Evolutionary conservation across 2,888 invertebrate genomes (phyloP).

Genomic region (Cyclophora punctaria): DNA sequence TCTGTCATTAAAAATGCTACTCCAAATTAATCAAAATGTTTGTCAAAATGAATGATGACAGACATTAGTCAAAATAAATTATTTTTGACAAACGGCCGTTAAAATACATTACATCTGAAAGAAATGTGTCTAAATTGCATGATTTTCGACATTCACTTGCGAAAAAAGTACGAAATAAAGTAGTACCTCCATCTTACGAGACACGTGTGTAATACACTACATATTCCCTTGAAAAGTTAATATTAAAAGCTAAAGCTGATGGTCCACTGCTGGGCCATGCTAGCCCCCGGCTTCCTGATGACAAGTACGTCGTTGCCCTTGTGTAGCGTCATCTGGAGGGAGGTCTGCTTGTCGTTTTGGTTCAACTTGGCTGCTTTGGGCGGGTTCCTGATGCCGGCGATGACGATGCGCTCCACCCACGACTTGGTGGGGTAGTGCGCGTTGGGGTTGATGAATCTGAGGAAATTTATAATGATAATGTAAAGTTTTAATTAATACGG

Average conservation of each 20-base stretch:
- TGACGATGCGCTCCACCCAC: constrained; percentile 92
- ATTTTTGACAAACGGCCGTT: too few species aligned
- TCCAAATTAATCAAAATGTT: too few species aligned
- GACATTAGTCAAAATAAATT: too few species aligned
- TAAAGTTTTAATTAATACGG: too few species aligned
- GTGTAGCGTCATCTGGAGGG: constrained; percentile 80
- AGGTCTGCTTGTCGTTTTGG: constrained; percentile 71
- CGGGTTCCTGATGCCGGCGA: constrained; percentile 82
- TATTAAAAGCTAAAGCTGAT: constrained; percentile 71
- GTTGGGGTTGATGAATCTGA: constrained; percentile 76
- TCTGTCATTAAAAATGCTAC: too few species aligned
- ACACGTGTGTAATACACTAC: too few species aligned
- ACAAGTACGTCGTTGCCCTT: constrained; percentile 80
- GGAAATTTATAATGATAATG: background rate
- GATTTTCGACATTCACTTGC: too few species aligned
- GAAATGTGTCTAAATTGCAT: too few species aligned
- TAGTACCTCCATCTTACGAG: too few species aligned
- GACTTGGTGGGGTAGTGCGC: constrained; percentile 84
- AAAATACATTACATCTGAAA: too few species aligned
- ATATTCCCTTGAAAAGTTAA: background rate
- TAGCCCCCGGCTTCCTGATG: constrained; percentile 90
- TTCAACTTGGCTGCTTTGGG: constrained; percentile 79
- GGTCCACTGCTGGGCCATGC: constrained; percentile 86
- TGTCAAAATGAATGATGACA: too few species aligned
- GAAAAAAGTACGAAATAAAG: too few species aligned